Base-by-base conservation (phyloP, 2,888 invertebrate species). In the Cistogaster globosa region DNA sequence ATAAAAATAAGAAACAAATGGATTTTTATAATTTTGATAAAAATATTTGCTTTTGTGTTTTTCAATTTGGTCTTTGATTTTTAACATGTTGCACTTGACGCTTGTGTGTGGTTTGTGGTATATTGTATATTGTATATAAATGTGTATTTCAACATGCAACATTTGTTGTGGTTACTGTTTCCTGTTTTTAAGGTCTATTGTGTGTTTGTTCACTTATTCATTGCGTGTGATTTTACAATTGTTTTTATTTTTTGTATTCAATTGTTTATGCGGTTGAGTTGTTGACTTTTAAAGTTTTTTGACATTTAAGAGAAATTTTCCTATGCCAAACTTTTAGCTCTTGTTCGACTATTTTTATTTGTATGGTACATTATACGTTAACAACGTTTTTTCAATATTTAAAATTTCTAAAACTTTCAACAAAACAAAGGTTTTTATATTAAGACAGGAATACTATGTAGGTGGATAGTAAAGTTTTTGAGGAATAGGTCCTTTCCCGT, bases 211-310 rank as follows among this genome's bases (percentile, higher is more conserved):
- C 20, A 16, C 14, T 42, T 53, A 58, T n/a, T 72, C 57, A 68
- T 68, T 63, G 75, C 63, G 45, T 74, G 60, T 55, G 63, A 65
- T 68, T 67, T 79, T 57, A 57, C 26, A 6, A 78, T 38, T 2
- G 32, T 32, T 32, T 32, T 32, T 32, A 32, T 32, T 32, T 32
- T 72, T n/a, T 18, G 14, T 57, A 16, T 57, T 57, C 22, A 12
- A 14, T 55, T 48, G 55, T 72, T 67, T n/a, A 16, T 20, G 38
- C 22, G 51, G 36, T 76, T 69, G 12, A 75, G 22, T 76, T 82
- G 75, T 82, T 82, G 81, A 81, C 81, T 75, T 68, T 68, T 57
- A 4, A 55, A 75, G 74, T 60, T 80, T 60, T 58, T 77, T 81
- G 74, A 74, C 78, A 63, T 78, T 78, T 14, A 55, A 45, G 5